Base-by-base conservation (phyloP, 1,140 invertebrate genomes). In the Goniozus legneri region DNA sequence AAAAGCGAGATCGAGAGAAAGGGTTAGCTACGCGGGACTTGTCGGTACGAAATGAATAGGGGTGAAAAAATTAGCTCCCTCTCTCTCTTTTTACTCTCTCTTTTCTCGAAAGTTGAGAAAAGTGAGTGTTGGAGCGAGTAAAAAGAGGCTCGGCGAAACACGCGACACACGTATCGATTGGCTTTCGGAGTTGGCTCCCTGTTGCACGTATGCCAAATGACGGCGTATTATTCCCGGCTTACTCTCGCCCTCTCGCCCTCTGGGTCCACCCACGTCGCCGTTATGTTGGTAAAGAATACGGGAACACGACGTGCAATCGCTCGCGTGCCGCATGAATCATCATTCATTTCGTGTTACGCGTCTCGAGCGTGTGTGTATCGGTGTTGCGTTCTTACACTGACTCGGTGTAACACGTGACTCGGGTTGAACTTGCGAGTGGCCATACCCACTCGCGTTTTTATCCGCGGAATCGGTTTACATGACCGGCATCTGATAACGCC, bases 321-420 rank as follows among this genome's bases (percentile, higher is more conserved):
- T 69, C 65, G 66, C 66, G 66, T 69, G 66, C 60, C 56, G 58
- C 65, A 67, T 69, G 66, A 69, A 66, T 69, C 58, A 67, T 69
- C 65, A 66, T 69, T 64, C 62, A 62, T 64, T 69, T 63, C 65
- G 50, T 66, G 62, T 69, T 69, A 67, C 61, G 54, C 47, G 56
- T 34, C 36, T n/a, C 48, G 52, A 40, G 36, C 50, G 46, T 48
- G 34, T 60, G 44, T 46, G 42, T 39, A 47, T 58, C 27, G 50
- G 54, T 61, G 51, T 41, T 16, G 15, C 54, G 45, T 50, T 46
- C 57, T 46, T 50, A 46, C 49, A 50, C n/a, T n/a, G n/a, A n/a
- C n/a, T n/a, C n/a, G n/a, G n/a, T n/a, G n/a, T n/a, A n/a, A 19
- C 24, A 21, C 37, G 21, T 38, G 39, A 32, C 44, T 37, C 4